Base-by-base conservation (phyloP, 2,888 invertebrate genomes). In the Ornithoptera alexandrae region DNA sequence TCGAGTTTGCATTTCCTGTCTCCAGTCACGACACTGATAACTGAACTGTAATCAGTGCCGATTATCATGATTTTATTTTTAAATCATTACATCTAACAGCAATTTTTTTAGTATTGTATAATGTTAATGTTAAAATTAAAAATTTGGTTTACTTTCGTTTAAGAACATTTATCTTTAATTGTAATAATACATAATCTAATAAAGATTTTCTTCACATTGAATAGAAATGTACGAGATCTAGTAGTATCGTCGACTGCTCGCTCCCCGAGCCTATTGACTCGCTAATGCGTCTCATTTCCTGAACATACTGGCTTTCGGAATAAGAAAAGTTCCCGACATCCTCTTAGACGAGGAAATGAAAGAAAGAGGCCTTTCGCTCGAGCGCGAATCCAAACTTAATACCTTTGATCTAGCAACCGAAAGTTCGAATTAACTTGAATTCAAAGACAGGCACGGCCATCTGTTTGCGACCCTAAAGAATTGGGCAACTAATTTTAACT, bases 241-340 rank as follows among this genome's bases (percentile, higher is more conserved):
- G 53, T 39, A 46, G 30, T 46, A 64, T 56, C 64, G 24, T 56
- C 30, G 53, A 15, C 30, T 39, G 80, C 85, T 84, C 85, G 76
- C 84, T 83, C 82, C 83, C 83, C 80, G 80, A 84, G 82, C 85
- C 89, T 88, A 90, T 90, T 89, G 89, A 90, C 88, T 89, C 86
- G 74, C 87, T 91, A 90, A 91, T 90, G 88, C 89, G 87, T 83
- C 87, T 88, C 88, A 89, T 90, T 91, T 90, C 90, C 88, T 86
- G 85, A 89, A 88, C 82, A 78, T 75, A 84, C 84, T 85, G 85
- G 86, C 85, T 86, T 83, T 83, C 80, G 82, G 83, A 88, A 90
- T 88, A 89, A 89, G 90, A 88, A 91, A 92, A 91, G 88, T 91
- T 88, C 84, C 46, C 82, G 83, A 83, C 83, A 78, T 79, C 80